Conservation (phyloP, 1,140 invertebrate genomes). For the Mercenaria mercenaria region DNA sequence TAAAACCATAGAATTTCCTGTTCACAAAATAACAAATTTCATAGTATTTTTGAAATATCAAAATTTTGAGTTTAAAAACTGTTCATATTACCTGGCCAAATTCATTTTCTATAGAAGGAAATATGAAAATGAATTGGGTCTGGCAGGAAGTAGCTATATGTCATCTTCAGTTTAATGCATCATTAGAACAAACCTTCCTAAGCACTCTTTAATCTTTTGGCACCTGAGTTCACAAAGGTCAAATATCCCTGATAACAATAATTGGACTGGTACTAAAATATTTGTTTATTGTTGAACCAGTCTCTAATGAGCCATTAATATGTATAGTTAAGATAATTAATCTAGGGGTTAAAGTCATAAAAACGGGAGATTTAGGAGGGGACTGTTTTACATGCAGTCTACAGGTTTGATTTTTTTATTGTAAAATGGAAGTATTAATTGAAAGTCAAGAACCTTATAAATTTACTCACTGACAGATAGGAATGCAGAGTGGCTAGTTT, state of each 20-base stretch:
- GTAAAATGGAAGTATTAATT: background rate
- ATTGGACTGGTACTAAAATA: slow-evolving; percentile 28
- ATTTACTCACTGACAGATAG: background rate
- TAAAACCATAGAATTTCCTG: no score
- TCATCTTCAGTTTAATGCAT: background rate
- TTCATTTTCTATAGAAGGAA: no score
- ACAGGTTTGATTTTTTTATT: background rate
- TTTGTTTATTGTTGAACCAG: background rate
- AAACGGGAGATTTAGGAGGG: slow-evolving; percentile 19
- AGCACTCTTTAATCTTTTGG: background rate
- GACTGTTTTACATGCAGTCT: background rate
- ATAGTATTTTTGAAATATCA: no score
- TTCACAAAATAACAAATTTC: no score
- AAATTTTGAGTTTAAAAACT: no score
- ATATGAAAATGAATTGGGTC: no score
- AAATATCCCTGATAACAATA: slow-evolving; percentile 19
- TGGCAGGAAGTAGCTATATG: background rate
- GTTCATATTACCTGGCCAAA: no score
- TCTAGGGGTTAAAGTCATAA: slow-evolving; percentile 41
- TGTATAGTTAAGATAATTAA: slow-evolving; percentile 46
- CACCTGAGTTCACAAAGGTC: slow-evolving; percentile 33
- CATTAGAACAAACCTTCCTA: background rate
- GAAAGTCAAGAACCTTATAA: background rate
- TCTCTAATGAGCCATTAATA: slow-evolving; percentile 42
- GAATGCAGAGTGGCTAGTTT: background rate